phyloP scores from a whole-genome alignment of 2,888 invertebrate species.

The Octonoba sinensis region DNA sequence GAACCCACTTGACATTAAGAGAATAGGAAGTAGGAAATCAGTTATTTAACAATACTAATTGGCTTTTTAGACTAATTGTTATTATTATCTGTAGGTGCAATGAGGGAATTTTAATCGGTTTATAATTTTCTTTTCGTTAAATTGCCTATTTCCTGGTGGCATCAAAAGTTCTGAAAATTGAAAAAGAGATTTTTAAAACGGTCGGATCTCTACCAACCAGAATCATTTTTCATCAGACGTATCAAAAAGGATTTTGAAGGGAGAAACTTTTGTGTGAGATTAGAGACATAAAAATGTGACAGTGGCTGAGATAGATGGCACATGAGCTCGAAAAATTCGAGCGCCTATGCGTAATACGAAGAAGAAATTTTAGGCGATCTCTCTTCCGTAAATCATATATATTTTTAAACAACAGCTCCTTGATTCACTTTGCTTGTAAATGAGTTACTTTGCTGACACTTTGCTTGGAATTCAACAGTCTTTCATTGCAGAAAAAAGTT shows the following conservation, averaged over 20 bases:
- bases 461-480: slow-evolving; percentile 24
- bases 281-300: slow-evolving; percentile 38
- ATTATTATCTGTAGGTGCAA: too few relatives aligned
- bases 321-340: slow-evolving; percentile 14
- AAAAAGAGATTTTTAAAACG: slow-evolving; percentile 26
- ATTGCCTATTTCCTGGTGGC: slow-evolving; percentile 16
- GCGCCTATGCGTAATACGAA: slow-evolving; percentile 20
- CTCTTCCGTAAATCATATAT: slow-evolving; percentile 17
- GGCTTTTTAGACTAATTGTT: too few relatives aligned
- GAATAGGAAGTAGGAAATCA: too few relatives aligned
- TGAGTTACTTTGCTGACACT: slow-evolving; percentile 47
- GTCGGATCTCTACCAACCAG: slow-evolving; percentile 8
- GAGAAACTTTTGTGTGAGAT: slow-evolving; percentile 44
- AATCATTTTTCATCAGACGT: slow-evolving; percentile 8
- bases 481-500: not conserved
- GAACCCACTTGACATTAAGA: too few relatives aligned
- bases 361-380: slow-evolving; percentile 59
- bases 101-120: too few relatives aligned
- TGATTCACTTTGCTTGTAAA: slow-evolving; percentile 34
- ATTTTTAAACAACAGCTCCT: slow-evolving; percentile 45
- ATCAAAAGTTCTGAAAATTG: slow-evolving; percentile 28
- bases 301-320: slow-evolving; percentile 28
- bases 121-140: too few relatives aligned
- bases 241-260: slow-evolving; percentile 54
- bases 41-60: too few relatives aligned